phyloP scores from a whole-genome alignment of 2,797 vertebrate genomes.

The Arctocebus calabarensis region DNA sequence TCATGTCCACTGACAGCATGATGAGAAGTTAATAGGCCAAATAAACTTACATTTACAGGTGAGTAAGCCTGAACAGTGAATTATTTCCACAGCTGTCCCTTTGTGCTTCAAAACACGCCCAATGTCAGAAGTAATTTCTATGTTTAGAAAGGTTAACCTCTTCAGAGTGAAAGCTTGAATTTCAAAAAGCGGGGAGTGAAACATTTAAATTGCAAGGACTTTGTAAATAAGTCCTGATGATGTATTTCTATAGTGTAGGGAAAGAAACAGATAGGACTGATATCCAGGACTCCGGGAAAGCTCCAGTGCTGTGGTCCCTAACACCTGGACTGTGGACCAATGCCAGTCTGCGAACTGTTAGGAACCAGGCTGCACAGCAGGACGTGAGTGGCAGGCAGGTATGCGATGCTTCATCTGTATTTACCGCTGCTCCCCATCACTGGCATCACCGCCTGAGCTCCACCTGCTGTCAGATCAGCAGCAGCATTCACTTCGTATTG shows the following conservation, averaged over 20 bases:
- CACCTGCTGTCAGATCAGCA: too few species aligned
- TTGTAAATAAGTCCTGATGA: not conserved
- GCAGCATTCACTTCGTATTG: too few species aligned
- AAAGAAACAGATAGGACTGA: not conserved
- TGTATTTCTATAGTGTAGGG: not conserved
- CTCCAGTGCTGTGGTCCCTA: too few species aligned
- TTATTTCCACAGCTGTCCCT: not conserved
- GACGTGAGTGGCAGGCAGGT: too few species aligned
- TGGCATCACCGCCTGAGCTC: too few species aligned
- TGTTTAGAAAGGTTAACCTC: slow-evolving; percentile 13
- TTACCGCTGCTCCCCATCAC: too few species aligned
- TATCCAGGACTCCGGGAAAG: not conserved
- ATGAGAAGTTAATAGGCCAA: not conserved
- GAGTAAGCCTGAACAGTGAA: not conserved
- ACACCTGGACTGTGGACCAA: too few species aligned
- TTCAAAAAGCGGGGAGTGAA: not conserved
- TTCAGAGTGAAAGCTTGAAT: not conserved
- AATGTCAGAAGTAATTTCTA: not conserved
- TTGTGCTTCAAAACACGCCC: not conserved
- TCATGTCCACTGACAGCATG: not conserved
- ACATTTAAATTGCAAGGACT: slow-evolving; percentile 14
- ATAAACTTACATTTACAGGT: not conserved
- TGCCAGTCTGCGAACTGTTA: too few species aligned
- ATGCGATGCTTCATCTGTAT: too few species aligned
- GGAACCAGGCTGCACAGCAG: too few species aligned